These are phyloP conservation scores for Copidosoma floridanum DNA, from an alignment of 1,140 invertebrate genomes.

Conservation along the genomic window DNA sequence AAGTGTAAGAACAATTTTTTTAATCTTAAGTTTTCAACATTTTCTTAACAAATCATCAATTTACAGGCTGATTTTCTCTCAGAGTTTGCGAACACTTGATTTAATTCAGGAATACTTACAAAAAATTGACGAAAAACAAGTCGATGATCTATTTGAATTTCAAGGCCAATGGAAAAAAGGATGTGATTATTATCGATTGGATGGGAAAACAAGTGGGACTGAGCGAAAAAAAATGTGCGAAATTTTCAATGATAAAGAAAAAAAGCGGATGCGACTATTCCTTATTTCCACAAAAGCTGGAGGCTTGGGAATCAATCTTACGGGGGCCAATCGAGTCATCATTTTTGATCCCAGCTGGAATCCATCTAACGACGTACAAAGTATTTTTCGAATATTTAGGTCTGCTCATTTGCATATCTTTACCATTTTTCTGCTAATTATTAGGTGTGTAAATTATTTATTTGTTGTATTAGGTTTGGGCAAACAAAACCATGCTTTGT, in stretches of 20 bases:
- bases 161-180: slow-evolving; percentile 73
- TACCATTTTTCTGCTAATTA: background rate
- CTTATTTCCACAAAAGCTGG: slow-evolving; percentile 95
- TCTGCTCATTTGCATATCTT: slow-evolving; percentile 13
- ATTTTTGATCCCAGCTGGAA: slow-evolving; percentile 99
- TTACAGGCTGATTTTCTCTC: slow-evolving; percentile 84
- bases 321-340: slow-evolving; percentile 92
- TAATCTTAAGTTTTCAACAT: background rate
- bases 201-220: slow-evolving; percentile 80
- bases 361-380: slow-evolving; percentile 96
- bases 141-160: slow-evolving; percentile 52
- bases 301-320: slow-evolving; percentile 92
- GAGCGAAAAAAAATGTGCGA: slow-evolving; percentile 75
- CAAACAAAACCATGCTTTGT: slow-evolving; percentile 93
- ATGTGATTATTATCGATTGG: slow-evolving; percentile 87
- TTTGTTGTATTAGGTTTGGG: slow-evolving; percentile 62
- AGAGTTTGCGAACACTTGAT: slow-evolving; percentile 84
- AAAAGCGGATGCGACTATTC: slow-evolving; percentile 81
- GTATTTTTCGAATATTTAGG: slow-evolving; percentile 93
- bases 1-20: slow-evolving; percentile 66
- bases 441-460: background rate
- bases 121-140: slow-evolving; percentile 64
- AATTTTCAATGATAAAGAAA: slow-evolving; percentile 78
- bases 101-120: slow-evolving; percentile 88
- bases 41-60: background rate